Evolutionary conservation across 2,797 vertebrate genomes (phyloP).

Genomic region (Apogon hyalosoma): DNA sequence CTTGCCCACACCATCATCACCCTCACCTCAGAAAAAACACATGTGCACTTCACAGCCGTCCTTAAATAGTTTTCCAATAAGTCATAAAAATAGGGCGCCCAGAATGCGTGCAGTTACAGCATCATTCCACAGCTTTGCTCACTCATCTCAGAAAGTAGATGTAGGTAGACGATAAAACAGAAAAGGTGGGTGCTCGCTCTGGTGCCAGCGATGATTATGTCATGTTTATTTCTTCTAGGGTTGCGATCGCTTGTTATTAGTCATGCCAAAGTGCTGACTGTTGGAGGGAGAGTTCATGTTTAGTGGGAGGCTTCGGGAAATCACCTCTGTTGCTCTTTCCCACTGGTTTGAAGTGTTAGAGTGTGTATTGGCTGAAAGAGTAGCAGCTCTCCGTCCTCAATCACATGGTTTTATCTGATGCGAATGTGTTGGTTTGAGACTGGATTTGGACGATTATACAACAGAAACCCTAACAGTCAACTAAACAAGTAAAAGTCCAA

Average conservation of each 20-base stretch:
- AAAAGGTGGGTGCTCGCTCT: conserved; percentile 20
- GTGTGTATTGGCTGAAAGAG: conserved; percentile 28
- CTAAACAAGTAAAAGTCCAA: too few species aligned
- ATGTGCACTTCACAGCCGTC: conserved; percentile 27
- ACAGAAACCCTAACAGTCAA: too few species aligned
- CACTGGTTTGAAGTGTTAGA: conserved; percentile 36
- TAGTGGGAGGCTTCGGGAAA: conserved; percentile 53
- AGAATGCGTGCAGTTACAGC: conserved; percentile 16
- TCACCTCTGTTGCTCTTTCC: conserved; percentile 45
- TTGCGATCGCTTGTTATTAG: conserved; percentile 49
- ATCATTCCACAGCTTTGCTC: conserved; percentile 14
- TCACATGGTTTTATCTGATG: conserved; percentile 50
- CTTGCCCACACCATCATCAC: conserved; percentile 61
- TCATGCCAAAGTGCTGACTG: conserved; percentile 43
- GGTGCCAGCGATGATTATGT: conserved; percentile 39
- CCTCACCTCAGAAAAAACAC: conserved; percentile 46
- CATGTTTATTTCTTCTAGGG: conserved; percentile 54
- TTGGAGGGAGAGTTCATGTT: conserved; percentile 39
- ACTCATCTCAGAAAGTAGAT: conserved; percentile 42
- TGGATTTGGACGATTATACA: neutral
- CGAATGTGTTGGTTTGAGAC: conserved; percentile 16
- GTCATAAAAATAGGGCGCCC: conserved; percentile 29
- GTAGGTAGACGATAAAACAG: conserved; percentile 34
- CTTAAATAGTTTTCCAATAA: conserved; percentile 53
- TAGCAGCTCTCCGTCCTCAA: conserved; percentile 44